Percentiles rank a stretch among this genome's conserved stretches.
phyloP scores from a whole-genome alignment of 2,113 vertebrate genomes.

The Solea senegalensis region DNA sequence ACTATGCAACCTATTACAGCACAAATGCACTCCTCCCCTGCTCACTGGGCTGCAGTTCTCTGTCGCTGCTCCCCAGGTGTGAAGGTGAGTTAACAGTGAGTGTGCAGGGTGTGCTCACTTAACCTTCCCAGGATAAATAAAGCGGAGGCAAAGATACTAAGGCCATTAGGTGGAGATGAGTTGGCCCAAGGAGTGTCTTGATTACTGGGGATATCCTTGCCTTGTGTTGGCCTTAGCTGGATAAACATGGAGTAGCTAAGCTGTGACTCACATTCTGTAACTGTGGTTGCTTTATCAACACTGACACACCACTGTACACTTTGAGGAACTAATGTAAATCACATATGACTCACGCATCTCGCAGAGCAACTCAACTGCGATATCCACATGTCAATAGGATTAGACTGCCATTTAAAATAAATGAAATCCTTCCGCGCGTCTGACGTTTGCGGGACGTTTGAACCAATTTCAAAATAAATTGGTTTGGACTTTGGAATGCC shows the following conservation, averaged over 20 bases:
- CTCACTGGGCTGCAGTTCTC: background rate
- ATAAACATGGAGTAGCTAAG: constrained; percentile 54
- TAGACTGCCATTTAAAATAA: constrained; percentile 8
- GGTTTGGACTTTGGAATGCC: background rate
- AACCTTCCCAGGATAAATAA: constrained; percentile 58
- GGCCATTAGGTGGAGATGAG: constrained; percentile 47
- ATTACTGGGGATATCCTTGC: constrained; percentile 63
- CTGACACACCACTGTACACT: constrained; percentile 43
- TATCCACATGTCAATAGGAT: constrained; percentile 31
- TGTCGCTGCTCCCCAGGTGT: background rate
- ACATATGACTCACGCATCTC: constrained; percentile 25
- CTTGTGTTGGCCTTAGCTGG: constrained; percentile 35
- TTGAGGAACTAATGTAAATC: constrained; percentile 39
- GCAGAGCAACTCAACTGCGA: background rate
- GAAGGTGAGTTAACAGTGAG: constrained; percentile 28
- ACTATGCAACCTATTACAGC: constrained; percentile 1
- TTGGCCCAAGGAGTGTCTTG: constrained; percentile 73
- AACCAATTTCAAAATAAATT: background rate
- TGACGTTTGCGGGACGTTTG: background rate
- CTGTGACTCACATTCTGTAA: constrained; percentile 44
- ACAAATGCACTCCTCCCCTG: background rate
- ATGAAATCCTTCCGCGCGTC: background rate
- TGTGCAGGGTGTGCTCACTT: constrained; percentile 48
- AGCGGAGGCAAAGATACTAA: constrained; percentile 47
- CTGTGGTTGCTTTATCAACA: constrained; percentile 45